Evolutionary conservation across 2,888 invertebrate genomes (phyloP).

Genomic region (Scrobipalpa atriplicella): DNA sequence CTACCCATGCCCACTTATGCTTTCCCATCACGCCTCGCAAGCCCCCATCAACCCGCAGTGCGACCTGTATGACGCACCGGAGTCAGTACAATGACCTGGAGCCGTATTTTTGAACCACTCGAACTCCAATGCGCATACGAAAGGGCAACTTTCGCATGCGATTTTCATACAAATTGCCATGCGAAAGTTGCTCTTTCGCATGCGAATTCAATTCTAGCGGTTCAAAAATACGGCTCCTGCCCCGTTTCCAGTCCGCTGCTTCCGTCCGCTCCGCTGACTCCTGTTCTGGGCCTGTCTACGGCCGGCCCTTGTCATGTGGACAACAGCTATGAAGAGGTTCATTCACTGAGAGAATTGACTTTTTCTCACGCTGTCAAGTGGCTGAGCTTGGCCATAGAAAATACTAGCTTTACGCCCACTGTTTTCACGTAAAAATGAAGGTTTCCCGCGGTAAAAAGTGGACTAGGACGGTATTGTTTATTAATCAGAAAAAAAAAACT

Average conservation of each 20-base stretch:
- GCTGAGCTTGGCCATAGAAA: neutral
- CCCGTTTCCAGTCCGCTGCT: conserved; percentile 49
- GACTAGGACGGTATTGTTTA: no score
- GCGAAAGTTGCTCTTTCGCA: no score
- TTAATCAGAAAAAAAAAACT: no score
- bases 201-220: no score
- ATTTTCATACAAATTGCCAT: no score
- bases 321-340: neutral
- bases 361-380: neutral
- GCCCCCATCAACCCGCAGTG: neutral
- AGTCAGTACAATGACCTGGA: conserved; percentile 47
- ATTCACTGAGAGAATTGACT: neutral
- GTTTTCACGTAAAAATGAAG: no score
- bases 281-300: conserved; percentile 26
- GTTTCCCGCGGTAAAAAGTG: no score
- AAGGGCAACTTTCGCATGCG: no score
- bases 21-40: neutral
- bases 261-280: conserved; percentile 41
- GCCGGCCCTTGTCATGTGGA: neutral
- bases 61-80: neutral
- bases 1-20: neutral
- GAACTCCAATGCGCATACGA: no score
- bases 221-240: no score
- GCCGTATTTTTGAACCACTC: no score
- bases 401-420: no score